Base-by-base conservation (phyloP, 2,797 vertebrate genomes). In the Poeciliopsis paucimaculata region DNA sequence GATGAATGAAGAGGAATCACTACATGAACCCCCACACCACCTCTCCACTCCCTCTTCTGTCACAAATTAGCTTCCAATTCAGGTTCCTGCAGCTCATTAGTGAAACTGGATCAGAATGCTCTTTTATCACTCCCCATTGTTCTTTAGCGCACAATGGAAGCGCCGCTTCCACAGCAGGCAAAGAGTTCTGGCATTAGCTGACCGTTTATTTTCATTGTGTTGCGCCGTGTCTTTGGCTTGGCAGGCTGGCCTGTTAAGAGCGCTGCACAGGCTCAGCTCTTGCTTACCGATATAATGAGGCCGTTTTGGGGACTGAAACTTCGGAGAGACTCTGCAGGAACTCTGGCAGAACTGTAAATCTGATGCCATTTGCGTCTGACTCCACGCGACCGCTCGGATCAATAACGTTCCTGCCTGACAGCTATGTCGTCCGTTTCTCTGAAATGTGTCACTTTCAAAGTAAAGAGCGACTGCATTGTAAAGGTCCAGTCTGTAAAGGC, bases 221-320 rank as follows among this genome's bases (percentile, higher is more conserved):
- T 70, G 82, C 76, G 20, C 80, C 64, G 81, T 77, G 70, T 87
- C 86, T 82, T 72, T 85, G 83, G 79, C 79, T 87, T 79, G 78
- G 84, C 87, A 87, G 80, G 83, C 70, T 72, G 18, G 83, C 76
- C 18, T 87, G 78, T 84, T 89, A 62, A 78, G 76, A 76, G 68
- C 71, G 60, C 9, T 64, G 82, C 84, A 90, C 79, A 86, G 77
- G 86, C 57, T 31, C 74, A 83, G 70, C 78, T 62, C 60, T 36
- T 72, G 84, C 84, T 71, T 81, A 31, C 83, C 79, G 79, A 45
- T 88, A 79, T 91, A 92, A 92, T 91, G 91, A 93, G 89, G 82
- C 79, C 77, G 72, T 85, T 82, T 83, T 73, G 26, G 57, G 51
- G 75, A 78, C 16, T 41, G 73, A 82, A 89, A 81, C 87, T 86